Conservation (phyloP, 2,113 vertebrate species). For the Cheirogaleus medius region DNA sequence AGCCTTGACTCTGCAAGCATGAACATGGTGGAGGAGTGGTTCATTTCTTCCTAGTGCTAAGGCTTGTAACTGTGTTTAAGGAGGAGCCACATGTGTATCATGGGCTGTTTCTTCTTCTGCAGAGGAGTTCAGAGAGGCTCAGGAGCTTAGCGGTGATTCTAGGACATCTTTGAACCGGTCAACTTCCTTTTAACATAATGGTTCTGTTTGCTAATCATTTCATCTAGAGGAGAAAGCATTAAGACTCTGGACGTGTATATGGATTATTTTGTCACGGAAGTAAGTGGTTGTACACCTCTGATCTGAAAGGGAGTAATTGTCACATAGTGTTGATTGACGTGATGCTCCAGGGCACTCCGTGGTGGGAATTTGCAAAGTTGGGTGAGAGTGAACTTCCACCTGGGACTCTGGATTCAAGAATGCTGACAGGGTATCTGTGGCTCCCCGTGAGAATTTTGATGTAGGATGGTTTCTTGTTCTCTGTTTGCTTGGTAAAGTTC, state of each 20-base stretch:
- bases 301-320: background rate
- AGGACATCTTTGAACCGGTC: background rate
- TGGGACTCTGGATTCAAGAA: background rate
- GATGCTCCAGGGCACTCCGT: fast-evolving
- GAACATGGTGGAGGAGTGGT: background rate
- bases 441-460: background rate
- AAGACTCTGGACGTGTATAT: no score
- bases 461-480: background rate
- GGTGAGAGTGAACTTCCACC: fast-evolving
- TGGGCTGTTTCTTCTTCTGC: background rate
- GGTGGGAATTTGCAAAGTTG: no score
- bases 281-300: background rate
- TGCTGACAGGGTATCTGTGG: fast-evolving
- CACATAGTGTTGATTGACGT: fast-evolving
- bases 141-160: background rate
- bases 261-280: background rate
- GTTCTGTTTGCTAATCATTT: background rate
- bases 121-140: no score
- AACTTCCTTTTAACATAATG: no score
- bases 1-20: fast-evolving
- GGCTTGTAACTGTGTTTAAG: background rate
- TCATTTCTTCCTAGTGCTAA: background rate
- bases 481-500: background rate
- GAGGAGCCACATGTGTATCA: fast-evolving
- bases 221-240: background rate